phyloP scores from a whole-genome alignment of 2,888 invertebrate genomes.

The Plagiodera versicolora region DNA sequence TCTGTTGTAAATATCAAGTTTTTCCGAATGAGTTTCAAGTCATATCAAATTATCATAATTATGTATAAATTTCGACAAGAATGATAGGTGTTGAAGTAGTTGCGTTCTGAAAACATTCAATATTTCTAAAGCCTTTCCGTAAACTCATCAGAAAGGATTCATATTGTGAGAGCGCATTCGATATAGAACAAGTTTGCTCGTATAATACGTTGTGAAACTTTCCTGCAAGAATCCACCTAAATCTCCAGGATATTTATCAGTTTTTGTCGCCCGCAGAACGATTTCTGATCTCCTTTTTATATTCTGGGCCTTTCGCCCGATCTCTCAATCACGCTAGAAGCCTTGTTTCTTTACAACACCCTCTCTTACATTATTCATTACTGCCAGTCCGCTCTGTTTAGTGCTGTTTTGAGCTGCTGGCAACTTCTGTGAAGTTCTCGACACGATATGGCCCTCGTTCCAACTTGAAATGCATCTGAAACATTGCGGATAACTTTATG shows the following conservation, averaged over 20 bases:
- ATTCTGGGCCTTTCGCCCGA: constrained; percentile 55
- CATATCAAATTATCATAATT: too few relatives aligned
- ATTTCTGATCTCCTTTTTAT: constrained; percentile 58
- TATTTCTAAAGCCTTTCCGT: background rate
- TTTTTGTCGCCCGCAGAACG: constrained; percentile 56
- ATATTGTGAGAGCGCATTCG: constrained; percentile 31
- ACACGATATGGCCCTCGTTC: constrained; percentile 20
- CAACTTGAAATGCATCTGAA: constrained; percentile 6
- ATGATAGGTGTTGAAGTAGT: too few relatives aligned
- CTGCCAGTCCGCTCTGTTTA: constrained; percentile 42
- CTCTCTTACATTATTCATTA: constrained; percentile 57
- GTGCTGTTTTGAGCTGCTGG: constrained; percentile 41
- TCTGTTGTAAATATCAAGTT: too few relatives aligned
- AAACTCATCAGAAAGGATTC: constrained; percentile 27
- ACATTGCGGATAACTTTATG: constrained; percentile 7
- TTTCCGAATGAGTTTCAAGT: too few relatives aligned
- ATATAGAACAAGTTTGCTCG: constrained; percentile 40
- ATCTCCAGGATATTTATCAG: constrained; percentile 55
- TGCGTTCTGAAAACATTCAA: background rate
- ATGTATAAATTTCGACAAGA: too few relatives aligned
- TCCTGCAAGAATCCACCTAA: constrained; percentile 45
- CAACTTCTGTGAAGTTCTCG: constrained; percentile 23
- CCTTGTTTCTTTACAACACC: constrained; percentile 56
- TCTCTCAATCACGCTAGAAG: constrained; percentile 56
- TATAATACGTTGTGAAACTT: constrained; percentile 42